Conservation (phyloP, 2,113 vertebrate species). For the Ploceus nigricollis region DNA sequence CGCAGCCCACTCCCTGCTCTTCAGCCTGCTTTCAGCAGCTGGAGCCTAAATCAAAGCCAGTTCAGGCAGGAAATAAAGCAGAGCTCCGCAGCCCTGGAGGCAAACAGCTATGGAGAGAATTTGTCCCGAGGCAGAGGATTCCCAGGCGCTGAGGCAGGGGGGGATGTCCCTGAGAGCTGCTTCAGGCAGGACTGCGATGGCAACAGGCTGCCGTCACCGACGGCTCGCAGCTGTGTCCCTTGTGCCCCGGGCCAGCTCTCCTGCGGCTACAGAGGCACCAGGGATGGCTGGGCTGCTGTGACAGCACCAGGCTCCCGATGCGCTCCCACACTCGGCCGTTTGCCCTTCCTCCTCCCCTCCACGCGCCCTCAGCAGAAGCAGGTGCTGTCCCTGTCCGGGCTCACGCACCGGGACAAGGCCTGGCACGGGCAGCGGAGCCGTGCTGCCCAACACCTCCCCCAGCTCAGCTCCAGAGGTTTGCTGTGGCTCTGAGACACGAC, state of each 20-base stretch:
- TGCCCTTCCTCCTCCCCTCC: background rate
- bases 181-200: accelerated
- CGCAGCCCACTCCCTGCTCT: background rate
- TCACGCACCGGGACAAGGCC: background rate
- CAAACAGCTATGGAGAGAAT: background rate
- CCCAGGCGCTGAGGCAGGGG: background rate
- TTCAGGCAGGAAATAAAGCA: background rate
- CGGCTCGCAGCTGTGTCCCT: accelerated
- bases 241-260: background rate
- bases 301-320: background rate
- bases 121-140: background rate
- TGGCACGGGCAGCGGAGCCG: background rate
- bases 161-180: background rate
- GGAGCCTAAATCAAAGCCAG: background rate
- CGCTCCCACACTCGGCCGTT: background rate
- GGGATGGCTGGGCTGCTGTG: accelerated
- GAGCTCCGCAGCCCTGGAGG: background rate
- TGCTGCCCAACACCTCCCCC: background rate
- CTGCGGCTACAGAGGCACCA: accelerated
- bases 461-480: background rate
- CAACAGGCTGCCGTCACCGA: background rate
- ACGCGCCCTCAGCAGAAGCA: background rate
- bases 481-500: background rate
- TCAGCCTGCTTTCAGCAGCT: background rate
- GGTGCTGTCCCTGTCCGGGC: accelerated